Base-by-base conservation (phyloP, 2,113 vertebrate genomes). In the Sterrhoptilus dennistouni region DNA sequence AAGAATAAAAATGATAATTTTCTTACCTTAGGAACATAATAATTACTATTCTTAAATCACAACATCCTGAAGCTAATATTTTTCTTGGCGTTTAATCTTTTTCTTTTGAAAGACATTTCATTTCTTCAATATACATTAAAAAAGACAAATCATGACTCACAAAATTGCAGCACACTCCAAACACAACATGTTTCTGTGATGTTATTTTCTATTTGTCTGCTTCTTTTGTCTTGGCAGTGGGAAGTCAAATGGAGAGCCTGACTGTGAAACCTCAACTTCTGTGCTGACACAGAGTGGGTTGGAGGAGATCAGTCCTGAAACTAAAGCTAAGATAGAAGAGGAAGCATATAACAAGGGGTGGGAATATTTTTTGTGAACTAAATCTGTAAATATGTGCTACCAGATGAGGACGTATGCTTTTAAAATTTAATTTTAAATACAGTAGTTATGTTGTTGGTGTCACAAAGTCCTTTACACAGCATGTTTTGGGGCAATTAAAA, bases 321-420 rank as follows among this genome's bases (percentile, higher is more conserved):
- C 98, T 75, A 99, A 98, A 97, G 98, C 98, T 83, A 99, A 98
- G 98, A 98, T 99, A 64, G 98, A 99, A 96, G 99, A 99, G 96
- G 99, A 99, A 95, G 98, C 98, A 1, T 99, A 98, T 96, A 99
- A 98, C 89, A 99, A 99, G 98, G 99, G 99, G 99, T 99, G 95
- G 98, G 98, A 92, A 75, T 96, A 65, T 22, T 42, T 84, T 21
- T 60, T 59, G 17, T 69, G 16, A 71, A 57, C 12, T 90, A 28
- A 16, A 49, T 72, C 22, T 54, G 50, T 65, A 25, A 88, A 64
- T 33, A 24, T 14, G 38, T 74, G 36, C 27, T 86, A 53, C 23
- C 24, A 87, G 35, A 68, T 77, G 14, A 68, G 5, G 33, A 38
- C 11, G 2, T 22, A 18, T 15, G 6, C 16, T 94, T 87, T 84